Percentiles rank a stretch among this genome's conserved stretches.
Evolutionary conservation across 2,888 invertebrate genomes (phyloP).

Genomic region (Fragum fragum): DNA sequence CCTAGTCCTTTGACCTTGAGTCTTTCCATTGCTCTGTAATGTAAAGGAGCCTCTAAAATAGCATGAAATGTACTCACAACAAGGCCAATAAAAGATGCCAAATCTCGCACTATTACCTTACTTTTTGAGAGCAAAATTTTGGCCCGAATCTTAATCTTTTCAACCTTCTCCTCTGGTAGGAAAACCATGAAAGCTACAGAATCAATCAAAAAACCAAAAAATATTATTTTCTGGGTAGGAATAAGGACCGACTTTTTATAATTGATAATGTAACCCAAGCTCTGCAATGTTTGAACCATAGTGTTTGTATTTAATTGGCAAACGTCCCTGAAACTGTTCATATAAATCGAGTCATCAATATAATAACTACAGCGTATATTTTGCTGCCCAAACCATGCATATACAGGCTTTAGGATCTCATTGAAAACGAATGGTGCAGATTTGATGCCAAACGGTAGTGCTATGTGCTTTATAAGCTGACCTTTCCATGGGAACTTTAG

Average conservation of each 20-base stretch:
- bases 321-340: conserved; percentile 25
- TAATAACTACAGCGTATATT: no score
- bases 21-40: conserved; percentile 37
- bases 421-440: conserved; percentile 53
- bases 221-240: conserved; percentile 40
- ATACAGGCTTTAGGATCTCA: conserved; percentile 53
- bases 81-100: conserved; percentile 45
- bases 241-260: conserved; percentile 37
- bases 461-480: conserved; percentile 32
- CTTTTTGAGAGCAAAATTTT: background rate
- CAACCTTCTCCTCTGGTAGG: conserved; percentile 39
- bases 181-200: no score
- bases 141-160: conserved; percentile 25
- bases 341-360: conserved; percentile 59
- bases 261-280: conserved; percentile 45
- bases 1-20: conserved; percentile 25
- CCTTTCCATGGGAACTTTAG: no score
- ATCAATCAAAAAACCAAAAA: conserved; percentile 46
- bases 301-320: conserved; percentile 30
- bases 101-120: conserved; percentile 12
- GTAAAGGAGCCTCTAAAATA: conserved; percentile 43
- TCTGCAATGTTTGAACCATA: conserved; percentile 28
- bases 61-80: no score
- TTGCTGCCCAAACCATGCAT: no score
- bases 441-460: conserved; percentile 49